These are phyloP conservation scores for Sinopyrophorus schimmeli DNA, from an alignment of 2,888 invertebrate genomes.

Conservation along the genomic window DNA sequence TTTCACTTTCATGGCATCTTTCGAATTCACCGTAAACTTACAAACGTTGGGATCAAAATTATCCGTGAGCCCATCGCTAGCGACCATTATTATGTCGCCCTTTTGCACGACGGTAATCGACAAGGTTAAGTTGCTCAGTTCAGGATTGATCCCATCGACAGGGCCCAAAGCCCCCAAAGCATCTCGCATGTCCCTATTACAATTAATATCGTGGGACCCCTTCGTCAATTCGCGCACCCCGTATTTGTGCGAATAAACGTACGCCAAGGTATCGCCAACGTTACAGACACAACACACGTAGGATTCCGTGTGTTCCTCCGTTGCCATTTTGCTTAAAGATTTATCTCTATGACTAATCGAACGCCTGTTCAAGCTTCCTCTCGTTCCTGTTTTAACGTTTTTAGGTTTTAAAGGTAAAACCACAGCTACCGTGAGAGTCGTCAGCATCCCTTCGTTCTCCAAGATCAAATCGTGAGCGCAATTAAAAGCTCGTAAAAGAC, in stretches of 20 bases:
- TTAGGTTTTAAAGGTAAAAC: slow-evolving; percentile 63
- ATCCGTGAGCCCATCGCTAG: slow-evolving; percentile 88
- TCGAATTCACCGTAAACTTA: slow-evolving; percentile 69
- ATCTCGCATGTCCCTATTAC: slow-evolving; percentile 85
- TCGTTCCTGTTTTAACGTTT: slow-evolving; percentile 6
- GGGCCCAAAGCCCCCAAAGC: slow-evolving; percentile 87
- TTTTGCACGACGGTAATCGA: slow-evolving; percentile 78
- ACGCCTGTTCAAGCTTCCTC: slow-evolving; percentile 6
- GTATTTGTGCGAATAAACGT: slow-evolving; percentile 73
- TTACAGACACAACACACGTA: slow-evolving; percentile 84
- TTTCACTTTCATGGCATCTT: slow-evolving; percentile 52
- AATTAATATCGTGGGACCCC: slow-evolving; percentile 81
- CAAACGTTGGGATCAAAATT: slow-evolving; percentile 92
- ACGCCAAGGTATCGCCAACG: slow-evolving; percentile 88
- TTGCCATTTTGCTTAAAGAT: not conserved
- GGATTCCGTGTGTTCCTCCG: slow-evolving; percentile 49
- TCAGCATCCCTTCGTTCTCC: slow-evolving; percentile 79
- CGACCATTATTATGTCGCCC: slow-evolving; percentile 83
- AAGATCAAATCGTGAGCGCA: slow-evolving; percentile 84
- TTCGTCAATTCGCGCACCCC: slow-evolving; percentile 85
- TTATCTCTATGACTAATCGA: not conserved
- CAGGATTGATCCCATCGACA: slow-evolving; percentile 82
- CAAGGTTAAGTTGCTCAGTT: slow-evolving; percentile 83
- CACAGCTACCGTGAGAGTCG: slow-evolving; percentile 81
- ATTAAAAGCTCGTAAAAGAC: slow-evolving; percentile 77